Conservation (phyloP, 53 echinoderm and acorn worm species). For the Paracentrotus lividus region DNA sequence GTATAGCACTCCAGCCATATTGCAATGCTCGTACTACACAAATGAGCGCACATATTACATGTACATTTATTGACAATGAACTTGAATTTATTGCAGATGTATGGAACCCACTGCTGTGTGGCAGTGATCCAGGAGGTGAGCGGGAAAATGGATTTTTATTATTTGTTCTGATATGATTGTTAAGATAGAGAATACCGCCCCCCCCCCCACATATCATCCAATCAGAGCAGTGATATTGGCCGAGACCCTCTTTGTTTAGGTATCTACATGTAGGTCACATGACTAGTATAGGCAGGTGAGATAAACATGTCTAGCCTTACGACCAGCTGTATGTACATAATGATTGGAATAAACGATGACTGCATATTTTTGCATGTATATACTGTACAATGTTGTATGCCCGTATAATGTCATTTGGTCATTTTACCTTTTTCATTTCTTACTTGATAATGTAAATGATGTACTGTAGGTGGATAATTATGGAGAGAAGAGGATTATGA, state of each 20-base stretch:
- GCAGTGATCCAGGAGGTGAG: neutral
- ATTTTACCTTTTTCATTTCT: no score
- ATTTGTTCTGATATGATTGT: conserved; percentile 29
- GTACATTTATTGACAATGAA: conserved; percentile 3
- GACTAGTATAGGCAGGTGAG: neutral
- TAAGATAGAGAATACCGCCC: neutral
- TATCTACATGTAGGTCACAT: neutral
- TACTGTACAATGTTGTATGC: no score
- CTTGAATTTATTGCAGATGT: neutral
- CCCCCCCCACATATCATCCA: neutral
- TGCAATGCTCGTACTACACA: neutral
- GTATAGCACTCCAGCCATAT: neutral
- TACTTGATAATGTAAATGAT: no score
- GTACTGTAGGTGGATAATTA: no score
- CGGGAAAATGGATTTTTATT: conserved; percentile 32
- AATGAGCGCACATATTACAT: neutral
- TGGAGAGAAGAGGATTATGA: no score
- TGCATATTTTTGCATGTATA: no score
- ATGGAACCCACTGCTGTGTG: neutral
- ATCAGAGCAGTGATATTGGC: neutral
- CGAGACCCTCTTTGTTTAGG: neutral
- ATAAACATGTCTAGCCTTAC: neutral
- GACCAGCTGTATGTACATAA: neutral
- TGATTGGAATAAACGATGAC: no score
- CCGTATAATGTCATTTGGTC: no score